phyloP scores from a whole-genome alignment of 2,113 vertebrate genomes.

The Anser brachyrhynchus region DNA sequence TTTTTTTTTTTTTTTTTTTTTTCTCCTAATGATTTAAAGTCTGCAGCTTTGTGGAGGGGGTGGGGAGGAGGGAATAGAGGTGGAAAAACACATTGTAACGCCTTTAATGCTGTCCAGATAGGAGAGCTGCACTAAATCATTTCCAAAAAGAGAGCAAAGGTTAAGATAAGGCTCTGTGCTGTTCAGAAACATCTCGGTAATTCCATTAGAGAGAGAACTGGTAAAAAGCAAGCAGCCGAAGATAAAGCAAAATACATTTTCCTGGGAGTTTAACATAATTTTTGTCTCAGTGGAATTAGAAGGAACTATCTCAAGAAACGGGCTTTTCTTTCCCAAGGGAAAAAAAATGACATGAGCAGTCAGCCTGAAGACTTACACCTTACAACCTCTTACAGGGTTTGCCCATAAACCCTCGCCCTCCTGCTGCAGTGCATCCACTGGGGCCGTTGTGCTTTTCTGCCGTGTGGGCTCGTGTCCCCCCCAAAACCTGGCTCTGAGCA shows the following conservation, averaged over 20 bases:
- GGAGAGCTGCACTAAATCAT: conserved; percentile 33
- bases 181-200: conserved; percentile 18
- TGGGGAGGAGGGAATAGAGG: not conserved
- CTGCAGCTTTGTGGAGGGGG: not conserved
- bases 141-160: conserved; percentile 43
- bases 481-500: not conserved
- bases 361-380: not conserved
- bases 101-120: conserved; percentile 50
- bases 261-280: conserved; percentile 35
- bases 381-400: not conserved
- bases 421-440: not conserved
- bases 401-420: not conserved
- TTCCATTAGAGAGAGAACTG: conserved; percentile 21
- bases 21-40: not conserved
- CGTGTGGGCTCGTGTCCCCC: not conserved
- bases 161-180: conserved; percentile 29
- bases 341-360: not conserved
- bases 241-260: conserved; percentile 33
- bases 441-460: not conserved
- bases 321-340: not conserved
- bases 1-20: not conserved
- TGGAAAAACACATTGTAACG: not conserved
- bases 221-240: not conserved
- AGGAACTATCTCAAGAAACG: not conserved
- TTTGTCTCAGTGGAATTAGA: conserved; percentile 34